A percentile compares a stretch with the other conserved stretches of the same genome.
phyloP scores from a whole-genome alignment of 2,797 vertebrate genomes.

The Acanthurus lineatus region DNA sequence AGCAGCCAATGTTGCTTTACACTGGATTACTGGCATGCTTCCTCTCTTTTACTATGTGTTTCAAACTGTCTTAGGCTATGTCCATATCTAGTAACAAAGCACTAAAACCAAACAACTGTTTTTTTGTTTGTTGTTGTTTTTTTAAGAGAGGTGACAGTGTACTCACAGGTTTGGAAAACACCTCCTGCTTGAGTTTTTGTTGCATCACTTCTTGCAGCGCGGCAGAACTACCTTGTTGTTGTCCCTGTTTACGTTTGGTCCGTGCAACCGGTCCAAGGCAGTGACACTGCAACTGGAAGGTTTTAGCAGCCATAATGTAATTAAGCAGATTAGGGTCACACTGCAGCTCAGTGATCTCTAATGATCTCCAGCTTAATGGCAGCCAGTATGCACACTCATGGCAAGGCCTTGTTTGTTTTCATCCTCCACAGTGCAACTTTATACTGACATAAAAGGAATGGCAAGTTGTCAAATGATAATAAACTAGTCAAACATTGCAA shows the following conservation, averaged over 20 bases:
- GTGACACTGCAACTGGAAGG: constrained; percentile 56
- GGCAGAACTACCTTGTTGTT: neutral
- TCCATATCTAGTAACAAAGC: neutral
- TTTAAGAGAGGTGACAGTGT: neutral
- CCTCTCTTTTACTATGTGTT: constrained; percentile 9
- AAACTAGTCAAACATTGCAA: neutral
- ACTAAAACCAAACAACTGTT: neutral
- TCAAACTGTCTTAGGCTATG: neutral
- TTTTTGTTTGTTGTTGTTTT: too few relatives aligned
- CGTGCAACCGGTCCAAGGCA: constrained; percentile 26
- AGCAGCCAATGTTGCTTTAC: neutral
- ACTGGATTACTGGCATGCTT: neutral
- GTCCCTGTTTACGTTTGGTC: constrained; percentile 14
- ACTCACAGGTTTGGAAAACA: constrained; percentile 76
- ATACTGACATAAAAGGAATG: neutral
- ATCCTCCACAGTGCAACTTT: constrained; percentile 6
- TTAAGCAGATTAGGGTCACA: constrained; percentile 87
- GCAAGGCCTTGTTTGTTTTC: constrained; percentile 16
- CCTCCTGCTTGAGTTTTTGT: constrained; percentile 69
- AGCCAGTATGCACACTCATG: constrained; percentile 30
- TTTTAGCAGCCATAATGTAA: constrained; percentile 81
- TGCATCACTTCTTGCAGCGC: constrained; percentile 67
- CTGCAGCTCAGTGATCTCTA: constrained; percentile 70
- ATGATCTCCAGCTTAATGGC: constrained; percentile 57
- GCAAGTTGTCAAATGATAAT: neutral